Conservation (phyloP, 2,113 vertebrate genomes). For the Alethe diademata region DNA sequence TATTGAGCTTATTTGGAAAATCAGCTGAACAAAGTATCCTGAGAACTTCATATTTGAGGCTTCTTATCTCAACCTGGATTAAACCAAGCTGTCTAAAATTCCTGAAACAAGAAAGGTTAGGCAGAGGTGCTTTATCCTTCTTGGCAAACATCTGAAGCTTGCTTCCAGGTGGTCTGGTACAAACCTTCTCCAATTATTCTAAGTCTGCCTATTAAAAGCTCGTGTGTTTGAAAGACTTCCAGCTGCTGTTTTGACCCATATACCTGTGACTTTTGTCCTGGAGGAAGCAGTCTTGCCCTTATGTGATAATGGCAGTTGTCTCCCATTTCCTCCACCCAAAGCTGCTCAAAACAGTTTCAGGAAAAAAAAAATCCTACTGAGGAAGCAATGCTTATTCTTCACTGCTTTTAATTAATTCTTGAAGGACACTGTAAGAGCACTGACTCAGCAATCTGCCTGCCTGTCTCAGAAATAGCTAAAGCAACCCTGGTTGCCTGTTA, state of each 20-base stretch:
- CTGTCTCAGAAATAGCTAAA: background rate
- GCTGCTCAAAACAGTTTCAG: background rate
- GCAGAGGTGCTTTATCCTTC: background rate
- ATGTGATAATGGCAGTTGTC: background rate
- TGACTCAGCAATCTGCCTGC: conserved; percentile 26
- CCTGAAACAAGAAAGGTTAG: background rate
- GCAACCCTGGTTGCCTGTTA: background rate
- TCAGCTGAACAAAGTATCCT: background rate
- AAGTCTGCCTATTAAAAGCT: background rate
- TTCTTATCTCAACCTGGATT: background rate
- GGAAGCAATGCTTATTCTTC: conserved; percentile 17
- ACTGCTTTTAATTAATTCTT: background rate
- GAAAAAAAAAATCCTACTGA: background rate
- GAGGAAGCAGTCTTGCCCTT: conserved; percentile 31
- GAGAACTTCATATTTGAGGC: background rate
- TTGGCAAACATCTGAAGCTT: background rate
- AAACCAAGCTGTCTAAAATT: conserved; percentile 3
- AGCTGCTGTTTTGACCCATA: background rate
- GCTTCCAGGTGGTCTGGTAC: background rate
- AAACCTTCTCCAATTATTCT: background rate
- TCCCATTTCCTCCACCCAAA: conserved; percentile 19
- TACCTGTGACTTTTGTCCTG: conserved; percentile 22
- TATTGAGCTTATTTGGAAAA: background rate
- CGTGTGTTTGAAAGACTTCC: background rate
- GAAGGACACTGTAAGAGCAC: background rate